Percentiles rank a stretch among this genome's conserved stretches.
phyloP scores from a whole-genome alignment of 2,113 vertebrate species.

The Tupaia chinensis region DNA sequence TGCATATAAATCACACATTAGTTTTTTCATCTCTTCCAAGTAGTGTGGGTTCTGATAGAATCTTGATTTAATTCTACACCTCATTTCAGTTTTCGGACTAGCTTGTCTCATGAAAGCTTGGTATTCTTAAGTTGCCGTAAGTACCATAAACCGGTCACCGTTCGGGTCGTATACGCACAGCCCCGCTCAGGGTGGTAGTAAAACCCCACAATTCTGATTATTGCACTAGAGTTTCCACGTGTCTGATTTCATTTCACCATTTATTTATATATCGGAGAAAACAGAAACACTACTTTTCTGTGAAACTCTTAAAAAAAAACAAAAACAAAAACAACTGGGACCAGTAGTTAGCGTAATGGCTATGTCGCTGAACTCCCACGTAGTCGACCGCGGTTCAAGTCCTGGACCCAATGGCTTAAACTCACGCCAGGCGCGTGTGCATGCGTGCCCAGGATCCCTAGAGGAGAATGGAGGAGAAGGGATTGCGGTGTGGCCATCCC shows the following conservation, averaged over 20 bases:
- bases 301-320: not conserved
- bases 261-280: slow-evolving; percentile 55
- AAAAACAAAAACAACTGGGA: not conserved
- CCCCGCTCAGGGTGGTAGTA: not conserved
- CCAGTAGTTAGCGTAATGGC: too few species aligned
- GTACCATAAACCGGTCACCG: not conserved
- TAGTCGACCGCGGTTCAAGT: too few species aligned
- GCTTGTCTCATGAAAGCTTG: not conserved
- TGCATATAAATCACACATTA: not conserved
- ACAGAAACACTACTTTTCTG: slow-evolving; percentile 3
- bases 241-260: slow-evolving; percentile 67
- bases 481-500: too few species aligned
- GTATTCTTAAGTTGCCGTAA: not conserved
- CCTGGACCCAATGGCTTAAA: too few species aligned
- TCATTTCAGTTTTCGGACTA: not conserved
- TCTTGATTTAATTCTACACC: slow-evolving; percentile 27
- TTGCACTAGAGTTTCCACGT: not conserved
- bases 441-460: too few species aligned
- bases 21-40: not conserved
- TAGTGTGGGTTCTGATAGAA: not conserved
- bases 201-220: slow-evolving; percentile 30
- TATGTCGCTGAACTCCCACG: too few species aligned
- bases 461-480: too few species aligned
- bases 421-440: too few species aligned
- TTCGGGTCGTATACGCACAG: not conserved